Percentiles rank a stretch among this genome's conserved stretches.
phyloP scores from a whole-genome alignment of 2,888 invertebrate genomes.

The Microctonus aethiopoides region DNA sequence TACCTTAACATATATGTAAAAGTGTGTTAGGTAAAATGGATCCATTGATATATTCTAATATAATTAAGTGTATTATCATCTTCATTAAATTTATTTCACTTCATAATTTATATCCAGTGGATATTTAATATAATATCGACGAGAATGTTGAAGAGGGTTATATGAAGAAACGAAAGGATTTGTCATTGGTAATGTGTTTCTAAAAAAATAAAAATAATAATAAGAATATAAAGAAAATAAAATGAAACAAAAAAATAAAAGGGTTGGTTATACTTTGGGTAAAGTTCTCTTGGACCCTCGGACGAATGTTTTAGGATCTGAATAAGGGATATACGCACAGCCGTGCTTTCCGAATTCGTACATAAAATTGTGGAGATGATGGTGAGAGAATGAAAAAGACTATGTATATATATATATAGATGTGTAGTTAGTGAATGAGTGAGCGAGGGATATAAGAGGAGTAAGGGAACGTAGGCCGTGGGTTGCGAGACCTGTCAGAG shows the following conservation, averaged over 20 bases:
- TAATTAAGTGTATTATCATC: not conserved
- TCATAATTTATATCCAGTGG: too few species aligned
- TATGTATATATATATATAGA: not conserved
- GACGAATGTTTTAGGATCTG: constrained; percentile 2
- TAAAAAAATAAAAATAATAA: not conserved
- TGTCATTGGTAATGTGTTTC: not conserved
- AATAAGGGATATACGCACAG: not conserved
- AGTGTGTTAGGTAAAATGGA: not conserved
- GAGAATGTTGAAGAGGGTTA: too few species aligned
- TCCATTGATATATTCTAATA: not conserved
- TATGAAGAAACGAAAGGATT: not conserved
- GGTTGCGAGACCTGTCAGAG: constrained; percentile 60
- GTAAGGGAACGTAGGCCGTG: constrained; percentile 35
- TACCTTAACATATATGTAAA: not conserved
- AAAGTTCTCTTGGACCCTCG: not conserved
- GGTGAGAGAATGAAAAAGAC: not conserved
- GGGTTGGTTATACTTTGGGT: not conserved
- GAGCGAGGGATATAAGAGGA: constrained; percentile 12
- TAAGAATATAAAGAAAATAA: not conserved
- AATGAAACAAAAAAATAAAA: not conserved
- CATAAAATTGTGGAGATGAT: not conserved
- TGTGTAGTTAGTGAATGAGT: not conserved
- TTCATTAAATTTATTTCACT: not conserved
- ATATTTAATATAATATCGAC: too few species aligned
- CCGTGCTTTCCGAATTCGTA: constrained; percentile 9